A percentile compares a stretch with the other conserved stretches of the same genome.
Conservation (phyloP, 2,113 vertebrate species). For the Heterocephalus glaber region DNA sequence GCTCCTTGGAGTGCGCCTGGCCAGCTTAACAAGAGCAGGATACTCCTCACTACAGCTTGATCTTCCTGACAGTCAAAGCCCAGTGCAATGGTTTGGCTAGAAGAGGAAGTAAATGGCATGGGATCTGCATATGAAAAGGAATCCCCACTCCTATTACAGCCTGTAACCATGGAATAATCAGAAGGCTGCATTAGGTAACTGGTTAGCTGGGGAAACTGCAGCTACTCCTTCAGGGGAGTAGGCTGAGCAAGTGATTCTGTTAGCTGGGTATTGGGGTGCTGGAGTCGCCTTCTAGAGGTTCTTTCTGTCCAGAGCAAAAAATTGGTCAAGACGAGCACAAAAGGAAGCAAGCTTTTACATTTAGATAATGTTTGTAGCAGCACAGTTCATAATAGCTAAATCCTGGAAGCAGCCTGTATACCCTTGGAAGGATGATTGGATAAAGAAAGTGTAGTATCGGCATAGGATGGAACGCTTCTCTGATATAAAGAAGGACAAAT, state of each 20-base stretch:
- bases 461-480: background rate
- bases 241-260: background rate
- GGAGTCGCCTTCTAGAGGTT: background rate
- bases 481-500: background rate
- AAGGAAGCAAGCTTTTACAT: background rate
- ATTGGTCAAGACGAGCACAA: background rate
- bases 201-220: background rate
- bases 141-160: constrained; percentile 45
- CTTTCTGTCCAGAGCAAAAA: background rate
- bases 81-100: constrained; percentile 74
- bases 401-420: background rate
- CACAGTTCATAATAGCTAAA: background rate
- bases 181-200: constrained; percentile 63
- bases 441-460: background rate
- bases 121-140: constrained; percentile 75
- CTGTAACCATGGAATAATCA: constrained; percentile 64
- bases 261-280: background rate
- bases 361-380: background rate
- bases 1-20: constrained; percentile 68
- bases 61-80: constrained; percentile 76
- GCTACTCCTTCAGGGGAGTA: background rate
- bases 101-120: constrained; percentile 72
- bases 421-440: background rate
- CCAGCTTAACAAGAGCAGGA: constrained; percentile 67
- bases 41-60: constrained; percentile 63